These are phyloP conservation scores for Nothobranchius kuhntae DNA, from an alignment of 2,113 vertebrate genomes.

Conservation along the genomic window DNA sequence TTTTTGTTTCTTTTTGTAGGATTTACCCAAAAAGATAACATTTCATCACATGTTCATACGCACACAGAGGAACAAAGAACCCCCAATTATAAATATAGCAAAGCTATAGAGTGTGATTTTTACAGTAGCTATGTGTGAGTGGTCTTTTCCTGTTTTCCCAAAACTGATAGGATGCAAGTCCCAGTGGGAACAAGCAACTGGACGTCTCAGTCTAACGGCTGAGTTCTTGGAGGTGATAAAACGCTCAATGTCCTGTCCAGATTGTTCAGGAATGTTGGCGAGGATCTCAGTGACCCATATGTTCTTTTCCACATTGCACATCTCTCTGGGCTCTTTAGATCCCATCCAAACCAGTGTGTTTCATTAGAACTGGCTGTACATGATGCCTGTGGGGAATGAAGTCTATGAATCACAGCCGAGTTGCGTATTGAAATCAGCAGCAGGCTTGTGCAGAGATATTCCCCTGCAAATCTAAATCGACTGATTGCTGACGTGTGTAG, in stretches of 20 bases:
- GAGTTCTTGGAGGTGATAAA: constrained; percentile 63
- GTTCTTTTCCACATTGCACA: constrained; percentile 61
- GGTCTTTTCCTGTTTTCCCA: constrained; percentile 41
- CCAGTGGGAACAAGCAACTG: constrained; percentile 39
- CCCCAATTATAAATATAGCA: constrained; percentile 11
- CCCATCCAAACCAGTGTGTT: constrained; percentile 65
- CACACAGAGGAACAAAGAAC: background rate
- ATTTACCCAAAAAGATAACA: background rate
- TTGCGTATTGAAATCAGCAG: constrained; percentile 64
- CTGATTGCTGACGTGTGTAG: constrained; percentile 26
- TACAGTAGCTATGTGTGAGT: constrained; percentile 13
- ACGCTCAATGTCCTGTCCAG: constrained; percentile 72
- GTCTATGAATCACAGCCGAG: constrained; percentile 65
- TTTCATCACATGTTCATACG: background rate
- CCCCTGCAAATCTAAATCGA: constrained; percentile 37
- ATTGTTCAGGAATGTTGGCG: constrained; percentile 74
- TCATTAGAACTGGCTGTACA: constrained; percentile 63
- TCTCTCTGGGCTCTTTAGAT: constrained; percentile 52
- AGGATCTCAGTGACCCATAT: constrained; percentile 65
- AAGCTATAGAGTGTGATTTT: constrained; percentile 19
- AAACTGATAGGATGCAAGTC: constrained; percentile 37
- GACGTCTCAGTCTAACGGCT: constrained; percentile 36
- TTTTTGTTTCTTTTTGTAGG: background rate
- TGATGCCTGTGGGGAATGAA: constrained; percentile 50
- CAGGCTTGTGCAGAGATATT: constrained; percentile 30